Evolutionary conservation across 2,113 vertebrate species (phyloP), one percentile per base, ranked within the genome.

Genomic region (Prunella himalayana): DNA sequence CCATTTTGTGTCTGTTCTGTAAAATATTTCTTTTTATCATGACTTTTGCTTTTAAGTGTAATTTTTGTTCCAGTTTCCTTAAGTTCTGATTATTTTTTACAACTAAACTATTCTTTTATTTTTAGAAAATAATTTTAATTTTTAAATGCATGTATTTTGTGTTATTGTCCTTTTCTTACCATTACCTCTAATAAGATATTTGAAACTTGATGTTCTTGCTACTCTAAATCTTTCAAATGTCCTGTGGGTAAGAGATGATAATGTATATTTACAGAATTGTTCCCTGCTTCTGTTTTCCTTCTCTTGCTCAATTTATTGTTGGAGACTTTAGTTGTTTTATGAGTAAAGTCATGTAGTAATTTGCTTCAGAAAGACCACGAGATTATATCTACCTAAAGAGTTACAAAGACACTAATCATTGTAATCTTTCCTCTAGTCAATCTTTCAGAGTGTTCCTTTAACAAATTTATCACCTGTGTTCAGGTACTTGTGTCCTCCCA

Each of bases 241-340:
- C n/a, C 17, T 47, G 37, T 35, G 25, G 25, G 41, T 47, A 88
- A 33, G 45, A 49, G 15, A 4, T 90, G 42, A 49, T 33, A 50
- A 75, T 50, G 17, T 31, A 12, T 64, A 63, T 73, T 30, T 81
- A 56, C n/a, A 25, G 30, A 49, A 42, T 56, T 56, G 2, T 72
- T 88, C 79, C 56, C 41, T 39, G 31, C 9, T 77, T 63, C 47
- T 91, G 9, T 94, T 97, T 95, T 82, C 49, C 82, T 94, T 92
- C 88, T 94, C 88, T 60, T 56, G 20, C 76, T 83, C 59, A 24
- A 11, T 91, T 94, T 95, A 50, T 70, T 94, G 17, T 94, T 92
- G 60, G 63, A 45, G 33, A 56, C 21, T 66, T 71, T 13, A 44
- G 13, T 65, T 93, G 22, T 66, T 89, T 80, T 75, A 60, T 19